Evolutionary conservation across 2,797 vertebrate genomes (phyloP).

Genomic region (Apogon hyalosoma): DNA sequence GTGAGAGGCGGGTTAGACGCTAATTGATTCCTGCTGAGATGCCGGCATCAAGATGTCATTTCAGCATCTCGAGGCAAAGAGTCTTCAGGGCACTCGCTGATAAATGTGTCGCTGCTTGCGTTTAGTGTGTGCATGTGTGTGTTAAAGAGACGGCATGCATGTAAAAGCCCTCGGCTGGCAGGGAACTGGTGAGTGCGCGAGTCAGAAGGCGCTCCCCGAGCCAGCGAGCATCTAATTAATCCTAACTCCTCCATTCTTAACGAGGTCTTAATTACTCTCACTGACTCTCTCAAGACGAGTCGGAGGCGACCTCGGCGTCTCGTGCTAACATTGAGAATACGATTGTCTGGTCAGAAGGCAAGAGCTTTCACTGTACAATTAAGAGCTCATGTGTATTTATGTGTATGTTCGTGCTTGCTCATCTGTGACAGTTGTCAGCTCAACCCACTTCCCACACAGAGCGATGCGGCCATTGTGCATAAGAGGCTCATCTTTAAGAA

Average conservation of each 20-base stretch:
- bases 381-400: slow-evolving; percentile 41
- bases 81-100: slow-evolving; percentile 45
- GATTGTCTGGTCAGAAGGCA: slow-evolving; percentile 76
- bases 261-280: slow-evolving; percentile 78
- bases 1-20: slow-evolving; percentile 40
- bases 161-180: slow-evolving; percentile 38
- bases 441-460: slow-evolving; percentile 84
- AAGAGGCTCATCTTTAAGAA: slow-evolving; percentile 81
- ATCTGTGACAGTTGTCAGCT: slow-evolving; percentile 71
- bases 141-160: not conserved
- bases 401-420: slow-evolving; percentile 39
- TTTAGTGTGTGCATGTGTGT: slow-evolving; percentile 11
- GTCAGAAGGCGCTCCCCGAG: slow-evolving; percentile 56
- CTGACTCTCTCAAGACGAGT: slow-evolving; percentile 77
- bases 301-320: slow-evolving; percentile 46
- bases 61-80: slow-evolving; percentile 53
- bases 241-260: slow-evolving; percentile 72
- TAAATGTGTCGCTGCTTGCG: slow-evolving; percentile 26
- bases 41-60: slow-evolving; percentile 32
- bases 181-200: slow-evolving; percentile 30
- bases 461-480: slow-evolving; percentile 61
- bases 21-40: slow-evolving; percentile 76
- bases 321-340: slow-evolving; percentile 33
- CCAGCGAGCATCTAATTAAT: slow-evolving; percentile 72
- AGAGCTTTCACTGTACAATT: slow-evolving; percentile 64